Conservation (phyloP, 2,888 invertebrate genomes). For the Polietes domitor region DNA sequence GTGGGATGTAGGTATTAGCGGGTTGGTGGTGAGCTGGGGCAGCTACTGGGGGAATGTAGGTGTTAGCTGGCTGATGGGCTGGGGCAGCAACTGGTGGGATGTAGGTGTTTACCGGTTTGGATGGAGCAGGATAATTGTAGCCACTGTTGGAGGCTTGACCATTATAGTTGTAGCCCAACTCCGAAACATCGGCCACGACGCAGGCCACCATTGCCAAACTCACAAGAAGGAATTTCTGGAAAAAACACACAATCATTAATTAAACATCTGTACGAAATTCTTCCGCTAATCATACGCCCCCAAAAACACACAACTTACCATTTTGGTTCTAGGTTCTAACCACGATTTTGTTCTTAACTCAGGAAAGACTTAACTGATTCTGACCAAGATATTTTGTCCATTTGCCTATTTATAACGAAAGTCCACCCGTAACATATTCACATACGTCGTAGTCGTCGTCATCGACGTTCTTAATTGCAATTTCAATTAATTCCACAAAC, state of each 20-base stretch:
- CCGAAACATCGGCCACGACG: conserved; percentile 60
- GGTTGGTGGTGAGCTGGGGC: neutral
- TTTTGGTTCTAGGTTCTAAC: no score
- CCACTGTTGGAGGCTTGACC: conserved; percentile 17
- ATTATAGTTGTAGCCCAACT: conserved; percentile 58
- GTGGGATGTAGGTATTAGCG: conserved; percentile 3
- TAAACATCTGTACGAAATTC: neutral
- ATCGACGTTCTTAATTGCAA: no score
- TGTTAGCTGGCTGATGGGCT: neutral
- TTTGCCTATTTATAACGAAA: no score
- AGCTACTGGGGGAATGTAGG: conserved; percentile 18
- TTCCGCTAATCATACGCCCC: neutral
- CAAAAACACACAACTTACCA: conserved; percentile 44
- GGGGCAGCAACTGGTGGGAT: conserved; percentile 10
- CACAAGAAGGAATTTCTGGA: conserved; percentile 57
- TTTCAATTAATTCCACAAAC: no score
- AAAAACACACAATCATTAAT: neutral
- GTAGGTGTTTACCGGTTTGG: neutral
- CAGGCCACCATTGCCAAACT: conserved; percentile 55
- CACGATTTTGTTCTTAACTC: no score
- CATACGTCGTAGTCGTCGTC: no score
- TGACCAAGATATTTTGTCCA: no score
- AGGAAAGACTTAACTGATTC: no score
- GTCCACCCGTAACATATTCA: no score
- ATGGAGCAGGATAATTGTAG: neutral